Conservation (phyloP, 2,888 invertebrate genomes). For the Apodemia zela region DNA sequence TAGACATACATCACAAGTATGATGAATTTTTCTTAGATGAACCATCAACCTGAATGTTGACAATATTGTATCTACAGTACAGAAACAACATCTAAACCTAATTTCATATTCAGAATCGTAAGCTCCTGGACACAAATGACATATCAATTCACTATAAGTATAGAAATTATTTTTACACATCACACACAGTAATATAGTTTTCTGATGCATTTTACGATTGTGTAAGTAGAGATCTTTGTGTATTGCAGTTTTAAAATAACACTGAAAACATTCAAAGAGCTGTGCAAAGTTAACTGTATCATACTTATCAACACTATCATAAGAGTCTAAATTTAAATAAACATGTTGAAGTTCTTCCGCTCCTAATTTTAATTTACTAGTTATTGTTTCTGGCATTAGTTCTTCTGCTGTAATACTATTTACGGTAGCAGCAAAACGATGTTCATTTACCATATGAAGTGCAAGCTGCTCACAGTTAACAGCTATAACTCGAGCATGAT, state of each 20-base stretch:
- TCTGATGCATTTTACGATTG: slow-evolving; percentile 92
- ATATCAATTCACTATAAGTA: slow-evolving; percentile 92
- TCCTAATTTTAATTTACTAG: slow-evolving; percentile 82
- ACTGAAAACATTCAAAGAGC: slow-evolving; percentile 92
- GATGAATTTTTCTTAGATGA: slow-evolving; percentile 90
- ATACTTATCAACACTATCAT: slow-evolving; percentile 81
- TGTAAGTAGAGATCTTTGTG: slow-evolving; percentile 93
- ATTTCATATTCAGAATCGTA: slow-evolving; percentile 84
- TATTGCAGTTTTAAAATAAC: slow-evolving; percentile 86
- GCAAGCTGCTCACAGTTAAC: slow-evolving; percentile 91
- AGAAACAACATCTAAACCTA: slow-evolving; percentile 90
- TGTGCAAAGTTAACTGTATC: slow-evolving; percentile 82
- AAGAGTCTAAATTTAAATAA: slow-evolving; percentile 87
- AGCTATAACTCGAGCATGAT: slow-evolving; percentile 91
- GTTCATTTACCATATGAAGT: slow-evolving; percentile 88
- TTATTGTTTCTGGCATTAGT: slow-evolving; percentile 85
- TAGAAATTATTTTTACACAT: slow-evolving; percentile 94
- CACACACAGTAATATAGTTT: slow-evolving; percentile 88
- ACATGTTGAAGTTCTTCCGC: slow-evolving; percentile 81
- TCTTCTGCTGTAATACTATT: slow-evolving; percentile 89
- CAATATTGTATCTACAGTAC: slow-evolving; percentile 87
- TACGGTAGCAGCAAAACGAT: slow-evolving; percentile 89
- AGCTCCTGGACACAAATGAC: slow-evolving; percentile 91
- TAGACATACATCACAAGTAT: slow-evolving; percentile 92
- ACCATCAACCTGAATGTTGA: slow-evolving; percentile 94